Percentiles rank a stretch among this genome's conserved stretches.
Conservation (phyloP, 2,113 vertebrate genomes). For the Pipa parva region DNA sequence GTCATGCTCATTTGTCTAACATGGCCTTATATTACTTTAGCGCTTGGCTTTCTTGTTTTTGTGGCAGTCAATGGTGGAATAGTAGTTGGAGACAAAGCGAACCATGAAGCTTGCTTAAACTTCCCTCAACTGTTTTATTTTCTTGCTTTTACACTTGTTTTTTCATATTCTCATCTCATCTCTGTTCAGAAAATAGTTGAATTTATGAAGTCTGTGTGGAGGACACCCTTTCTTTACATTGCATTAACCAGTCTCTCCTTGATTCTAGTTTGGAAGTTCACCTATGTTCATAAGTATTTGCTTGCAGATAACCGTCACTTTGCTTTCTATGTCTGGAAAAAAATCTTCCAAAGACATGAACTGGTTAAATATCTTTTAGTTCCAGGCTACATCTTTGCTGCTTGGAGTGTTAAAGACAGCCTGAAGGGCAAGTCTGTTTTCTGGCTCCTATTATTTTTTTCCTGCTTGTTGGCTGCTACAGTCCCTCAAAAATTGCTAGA, state of each 20-base stretch:
- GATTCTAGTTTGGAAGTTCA: slow-evolving; percentile 86
- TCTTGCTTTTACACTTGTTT: slow-evolving; percentile 77
- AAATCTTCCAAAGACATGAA: slow-evolving; percentile 79
- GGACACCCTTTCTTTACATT: slow-evolving; percentile 66
- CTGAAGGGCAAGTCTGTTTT: slow-evolving; percentile 82
- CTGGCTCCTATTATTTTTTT: slow-evolving; percentile 79
- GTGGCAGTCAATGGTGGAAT: slow-evolving; percentile 79
- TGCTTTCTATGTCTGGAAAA: slow-evolving; percentile 90
- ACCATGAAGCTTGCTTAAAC: slow-evolving; percentile 85
- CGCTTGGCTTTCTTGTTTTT: slow-evolving; percentile 67
- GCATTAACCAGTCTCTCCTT: slow-evolving; percentile 54
- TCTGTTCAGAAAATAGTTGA: slow-evolving; percentile 64
- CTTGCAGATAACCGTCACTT: slow-evolving; percentile 95
- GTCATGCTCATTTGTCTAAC: slow-evolving; percentile 57
- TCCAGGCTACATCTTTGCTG: slow-evolving; percentile 82
- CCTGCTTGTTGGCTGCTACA: slow-evolving; percentile 69
- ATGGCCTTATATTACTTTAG: slow-evolving; percentile 78
- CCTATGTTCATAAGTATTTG: slow-evolving; percentile 85
- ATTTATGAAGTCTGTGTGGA: slow-evolving; percentile 70
- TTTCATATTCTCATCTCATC: slow-evolving; percentile 75
- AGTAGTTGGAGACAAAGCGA: slow-evolving; percentile 84
- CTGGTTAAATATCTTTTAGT: slow-evolving; percentile 77
- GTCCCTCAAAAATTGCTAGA: slow-evolving; percentile 93
- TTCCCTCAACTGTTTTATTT: slow-evolving; percentile 93
- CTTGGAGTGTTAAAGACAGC: slow-evolving; percentile 81